Conservation (phyloP, 2,888 invertebrate genomes). For the Noctua fimbriata region DNA sequence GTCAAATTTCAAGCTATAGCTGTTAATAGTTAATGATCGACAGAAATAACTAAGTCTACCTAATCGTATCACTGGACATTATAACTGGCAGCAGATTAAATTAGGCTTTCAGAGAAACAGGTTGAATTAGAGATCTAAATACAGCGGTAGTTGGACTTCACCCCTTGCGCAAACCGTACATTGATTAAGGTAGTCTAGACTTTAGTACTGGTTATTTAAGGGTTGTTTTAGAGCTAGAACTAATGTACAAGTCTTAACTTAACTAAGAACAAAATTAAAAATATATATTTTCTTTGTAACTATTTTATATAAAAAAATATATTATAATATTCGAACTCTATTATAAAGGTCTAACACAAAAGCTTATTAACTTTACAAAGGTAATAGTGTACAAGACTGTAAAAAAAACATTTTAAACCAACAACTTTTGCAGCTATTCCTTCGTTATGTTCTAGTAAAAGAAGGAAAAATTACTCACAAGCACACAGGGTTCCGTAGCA, state of each 20-base stretch:
- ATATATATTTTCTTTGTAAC: neutral
- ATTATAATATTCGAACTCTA: slow-evolving; percentile 10
- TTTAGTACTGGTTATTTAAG: neutral
- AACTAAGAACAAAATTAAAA: neutral
- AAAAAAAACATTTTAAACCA: slow-evolving; percentile 15
- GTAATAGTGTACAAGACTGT: slow-evolving; percentile 5
- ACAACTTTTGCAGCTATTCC: slow-evolving; percentile 18
- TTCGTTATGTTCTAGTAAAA: neutral
- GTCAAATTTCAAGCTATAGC: neutral
- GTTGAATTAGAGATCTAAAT: slow-evolving; percentile 11
- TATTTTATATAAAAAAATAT: slow-evolving; percentile 21
- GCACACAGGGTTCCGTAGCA: too few relatives aligned
- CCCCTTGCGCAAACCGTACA: neutral
- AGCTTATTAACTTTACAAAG: slow-evolving; percentile 39
- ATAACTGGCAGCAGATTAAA: slow-evolving; percentile 19
- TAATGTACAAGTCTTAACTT: neutral
- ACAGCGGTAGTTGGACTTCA: neutral
- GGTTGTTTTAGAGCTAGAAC: neutral
- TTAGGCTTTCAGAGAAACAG: slow-evolving; percentile 5
- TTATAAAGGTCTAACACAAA: slow-evolving; percentile 26
- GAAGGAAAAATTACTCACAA: neutral
- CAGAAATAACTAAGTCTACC: neutral
- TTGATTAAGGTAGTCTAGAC: neutral
- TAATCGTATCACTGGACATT: slow-evolving; percentile 3
- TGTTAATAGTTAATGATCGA: slow-evolving; percentile 1